Evolutionary conservation across 1,140 invertebrate species (phyloP), one percentile per base, ranked within the genome.

Genomic region (Cheumatopsyche charites): DNA sequence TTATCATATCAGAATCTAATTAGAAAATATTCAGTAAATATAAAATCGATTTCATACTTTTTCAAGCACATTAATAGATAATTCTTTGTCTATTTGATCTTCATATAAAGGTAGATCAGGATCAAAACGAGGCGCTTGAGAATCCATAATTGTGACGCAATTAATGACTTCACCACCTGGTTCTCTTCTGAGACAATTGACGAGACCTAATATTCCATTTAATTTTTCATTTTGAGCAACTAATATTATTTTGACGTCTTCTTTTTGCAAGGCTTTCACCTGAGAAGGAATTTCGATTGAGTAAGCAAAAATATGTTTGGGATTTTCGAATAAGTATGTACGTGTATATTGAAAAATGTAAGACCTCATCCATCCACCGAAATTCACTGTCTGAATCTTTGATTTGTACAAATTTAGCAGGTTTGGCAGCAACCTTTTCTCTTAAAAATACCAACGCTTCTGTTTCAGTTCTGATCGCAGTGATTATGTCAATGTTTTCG

Each of bases 151-250:
- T 9, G 90, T 83, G 3, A 92, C 78, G 29, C 88, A 87, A 62
- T 85, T 84, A 3, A 89, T 80, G 11, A 88, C 81, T 73, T 89
- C 86, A 65, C 90, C 88, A 69, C 88, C 87, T 9, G 88, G 87
- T 77, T 94, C 92, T 77, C 85, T 88, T 71, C 88, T 82, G 0
- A 93, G 73, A 77, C 91, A 93, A 61, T 92, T 93, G 0, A 90
- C 86, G n/a, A 98, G 80, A 13, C 96, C 96, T 17, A 97, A 77
- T 15, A 96, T 82, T 26, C 96, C 96, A 82, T 87, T 92, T 0
- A 87, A 79, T n/a, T 80, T 80, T 70, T 90, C 88, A 72, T 87
- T 85, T 80, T 89, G 86, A 6, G 85, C 82, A 49, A 88, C 87
- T 0, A 91, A 75, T 6, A 91, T 77, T 17, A 90, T 75, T 55